Conservation (phyloP, 2,113 vertebrate genomes). For the Ceyx melanurus region DNA sequence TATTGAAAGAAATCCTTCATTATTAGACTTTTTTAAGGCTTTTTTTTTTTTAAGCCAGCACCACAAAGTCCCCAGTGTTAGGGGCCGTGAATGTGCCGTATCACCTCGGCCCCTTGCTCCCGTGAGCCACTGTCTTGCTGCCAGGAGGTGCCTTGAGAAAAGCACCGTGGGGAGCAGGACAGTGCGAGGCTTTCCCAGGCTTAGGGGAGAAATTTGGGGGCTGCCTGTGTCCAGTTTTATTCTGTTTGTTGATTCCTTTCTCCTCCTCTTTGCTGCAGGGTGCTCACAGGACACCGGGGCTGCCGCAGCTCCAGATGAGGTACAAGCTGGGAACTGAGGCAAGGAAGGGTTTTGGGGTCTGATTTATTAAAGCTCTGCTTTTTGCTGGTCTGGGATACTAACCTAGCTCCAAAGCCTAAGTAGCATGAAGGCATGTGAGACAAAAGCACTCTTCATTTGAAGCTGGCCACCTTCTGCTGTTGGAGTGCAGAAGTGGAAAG, state of each 20-base stretch:
- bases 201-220: not conserved
- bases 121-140: not conserved
- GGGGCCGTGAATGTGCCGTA: not conserved
- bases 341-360: not conserved
- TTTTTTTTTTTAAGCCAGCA: not conserved
- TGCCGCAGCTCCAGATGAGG: not conserved
- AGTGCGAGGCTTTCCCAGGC: not conserved
- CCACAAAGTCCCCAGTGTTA: conserved; percentile 66
- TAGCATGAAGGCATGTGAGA: not conserved
- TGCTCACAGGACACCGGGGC: not conserved
- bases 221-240: not conserved
- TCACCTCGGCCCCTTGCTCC: conserved; percentile 10
- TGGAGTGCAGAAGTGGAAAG: not conserved
- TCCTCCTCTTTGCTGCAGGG: not conserved
- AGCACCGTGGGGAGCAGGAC: rapidly evolving
- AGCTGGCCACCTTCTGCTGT: not conserved
- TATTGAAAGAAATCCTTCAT: conserved; percentile 71
- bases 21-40: conserved; percentile 60
- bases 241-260: not conserved
- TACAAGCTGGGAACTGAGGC: not conserved
- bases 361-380: not conserved
- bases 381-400: not conserved
- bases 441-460: not conserved
- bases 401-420: not conserved
- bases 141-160: not conserved